Percentiles rank a stretch among this genome's conserved stretches.
Evolutionary conservation across 2,888 invertebrate species (phyloP).

Genomic region (Andrena trimmerana): DNA sequence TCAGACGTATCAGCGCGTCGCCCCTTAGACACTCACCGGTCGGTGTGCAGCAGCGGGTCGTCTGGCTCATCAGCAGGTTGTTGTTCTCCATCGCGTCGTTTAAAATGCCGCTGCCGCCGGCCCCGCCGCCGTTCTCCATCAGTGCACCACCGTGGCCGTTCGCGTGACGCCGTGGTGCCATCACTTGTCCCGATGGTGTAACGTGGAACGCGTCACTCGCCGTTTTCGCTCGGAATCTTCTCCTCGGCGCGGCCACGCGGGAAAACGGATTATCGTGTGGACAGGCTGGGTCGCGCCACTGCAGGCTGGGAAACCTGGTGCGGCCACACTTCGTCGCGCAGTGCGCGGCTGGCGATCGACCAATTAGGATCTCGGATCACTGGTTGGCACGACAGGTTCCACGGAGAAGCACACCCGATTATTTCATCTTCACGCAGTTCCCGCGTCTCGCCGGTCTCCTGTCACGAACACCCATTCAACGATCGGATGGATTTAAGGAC

Average conservation of each 20-base stretch:
- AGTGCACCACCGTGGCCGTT: slow-evolving; percentile 79
- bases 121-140: slow-evolving; percentile 74
- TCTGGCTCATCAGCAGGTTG: slow-evolving; percentile 75
- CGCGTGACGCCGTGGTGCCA: slow-evolving; percentile 83
- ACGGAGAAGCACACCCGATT: slow-evolving; percentile 19
- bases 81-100: slow-evolving; percentile 76
- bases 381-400: slow-evolving; percentile 1
- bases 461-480: slow-evolving; percentile 56
- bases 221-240: neutral
- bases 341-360: neutral
- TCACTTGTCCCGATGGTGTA: slow-evolving; percentile 47
- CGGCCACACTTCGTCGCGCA: neutral
- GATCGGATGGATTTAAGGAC: neutral
- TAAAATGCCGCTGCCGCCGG: slow-evolving; percentile 37
- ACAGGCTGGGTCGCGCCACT: neutral
- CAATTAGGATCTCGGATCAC: neutral
- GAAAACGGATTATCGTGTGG: neutral
- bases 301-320: neutral
- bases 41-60: slow-evolving; percentile 93
- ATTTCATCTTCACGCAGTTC: slow-evolving; percentile 57
- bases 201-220: neutral
- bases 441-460: slow-evolving; percentile 45
- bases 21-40: slow-evolving; percentile 92
- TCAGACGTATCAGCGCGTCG: slow-evolving; percentile 87
- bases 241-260: neutral